These are phyloP conservation scores for Sebastes melanostomus DNA, from an alignment of 2,797 vertebrate genomes.

Conservation along the genomic window DNA sequence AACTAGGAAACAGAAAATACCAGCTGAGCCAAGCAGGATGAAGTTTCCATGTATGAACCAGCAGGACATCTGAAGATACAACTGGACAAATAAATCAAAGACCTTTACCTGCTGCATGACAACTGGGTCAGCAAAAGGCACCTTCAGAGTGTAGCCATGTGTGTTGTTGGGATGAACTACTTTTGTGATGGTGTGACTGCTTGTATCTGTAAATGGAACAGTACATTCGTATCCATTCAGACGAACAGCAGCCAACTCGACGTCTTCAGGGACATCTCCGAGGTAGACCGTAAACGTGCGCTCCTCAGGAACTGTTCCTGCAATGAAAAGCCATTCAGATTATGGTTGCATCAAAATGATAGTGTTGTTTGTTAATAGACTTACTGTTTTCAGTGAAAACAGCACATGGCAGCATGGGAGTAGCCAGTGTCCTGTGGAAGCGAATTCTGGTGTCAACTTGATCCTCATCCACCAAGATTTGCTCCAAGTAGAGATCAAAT, in stretches of 20 bases:
- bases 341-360: too few species aligned
- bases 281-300: constrained; percentile 75
- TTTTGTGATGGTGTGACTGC: constrained; percentile 47
- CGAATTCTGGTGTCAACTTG: constrained; percentile 32
- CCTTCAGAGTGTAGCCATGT: constrained; percentile 74
- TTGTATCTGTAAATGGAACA: constrained; percentile 39
- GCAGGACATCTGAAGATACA: neutral
- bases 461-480: constrained; percentile 43
- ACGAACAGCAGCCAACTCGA: constrained; percentile 68
- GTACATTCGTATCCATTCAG: constrained; percentile 70
- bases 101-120: constrained; percentile 46
- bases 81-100: neutral
- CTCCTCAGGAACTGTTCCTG: constrained; percentile 63
- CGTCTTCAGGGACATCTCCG: constrained; percentile 78
- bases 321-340: too few species aligned
- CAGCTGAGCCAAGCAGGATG: neutral
- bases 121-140: constrained; percentile 74
- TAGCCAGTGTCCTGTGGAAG: constrained; percentile 33
- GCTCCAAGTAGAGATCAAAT: constrained; percentile 62
- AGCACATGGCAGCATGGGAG: constrained; percentile 37
- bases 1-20: constrained; percentile 49
- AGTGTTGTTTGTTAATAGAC: too few species aligned
- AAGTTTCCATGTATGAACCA: neutral
- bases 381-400: constrained; percentile 30
- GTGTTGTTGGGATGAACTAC: constrained; percentile 63